Conservation (phyloP, 1,140 invertebrate species). For the Atta texana region DNA sequence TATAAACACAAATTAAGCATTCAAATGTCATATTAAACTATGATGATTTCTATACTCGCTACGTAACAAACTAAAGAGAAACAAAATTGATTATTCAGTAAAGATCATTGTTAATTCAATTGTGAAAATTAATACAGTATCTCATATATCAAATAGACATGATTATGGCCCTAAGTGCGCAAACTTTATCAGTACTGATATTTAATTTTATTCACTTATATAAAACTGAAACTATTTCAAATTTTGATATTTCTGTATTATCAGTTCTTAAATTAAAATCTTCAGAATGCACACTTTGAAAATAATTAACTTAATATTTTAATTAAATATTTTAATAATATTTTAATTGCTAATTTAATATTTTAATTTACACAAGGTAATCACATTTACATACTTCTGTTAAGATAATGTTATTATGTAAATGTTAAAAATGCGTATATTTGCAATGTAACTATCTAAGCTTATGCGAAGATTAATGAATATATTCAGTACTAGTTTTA, state of each 20-base stretch:
- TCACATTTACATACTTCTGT: neutral
- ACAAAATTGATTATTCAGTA: constrained; percentile 13
- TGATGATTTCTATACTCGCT: neutral
- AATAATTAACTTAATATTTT: constrained; percentile 12
- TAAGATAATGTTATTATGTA: neutral
- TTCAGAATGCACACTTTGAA: neutral
- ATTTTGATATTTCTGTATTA: neutral
- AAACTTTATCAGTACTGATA: neutral
- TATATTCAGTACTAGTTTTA: constrained; percentile 26
- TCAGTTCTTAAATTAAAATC: constrained; percentile 4
- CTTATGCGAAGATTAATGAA: constrained; percentile 10
- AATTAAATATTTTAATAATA: neutral
- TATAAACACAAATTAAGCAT: neutral
- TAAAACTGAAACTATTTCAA: neutral
- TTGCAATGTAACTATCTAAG: constrained; percentile 11
- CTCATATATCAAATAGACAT: neutral
- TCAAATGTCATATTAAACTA: neutral
- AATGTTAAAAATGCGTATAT: constrained; percentile 1
- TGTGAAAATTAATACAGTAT: neutral
- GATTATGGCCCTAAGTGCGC: neutral
- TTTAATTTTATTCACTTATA: neutral
- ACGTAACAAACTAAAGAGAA: neutral
- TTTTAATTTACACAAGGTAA: neutral
- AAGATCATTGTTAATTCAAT: neutral
- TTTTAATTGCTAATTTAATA: neutral